phyloP scores from a whole-genome alignment of 2,113 vertebrate species.

The Guaruba guarouba region DNA sequence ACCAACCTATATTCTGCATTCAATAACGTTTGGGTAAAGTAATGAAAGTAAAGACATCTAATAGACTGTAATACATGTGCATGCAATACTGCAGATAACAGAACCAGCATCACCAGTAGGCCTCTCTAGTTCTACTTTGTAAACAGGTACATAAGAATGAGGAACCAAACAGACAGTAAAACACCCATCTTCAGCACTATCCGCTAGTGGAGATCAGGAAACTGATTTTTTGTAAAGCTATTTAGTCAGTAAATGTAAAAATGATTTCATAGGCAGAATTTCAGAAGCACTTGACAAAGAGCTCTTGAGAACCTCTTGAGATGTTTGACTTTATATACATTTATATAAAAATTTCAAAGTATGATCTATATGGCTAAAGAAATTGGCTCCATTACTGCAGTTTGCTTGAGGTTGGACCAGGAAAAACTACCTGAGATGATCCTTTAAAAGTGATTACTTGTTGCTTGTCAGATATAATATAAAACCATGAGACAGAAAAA shows the following conservation, averaged over 20 bases:
- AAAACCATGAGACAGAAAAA: not conserved
- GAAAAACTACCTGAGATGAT: not conserved
- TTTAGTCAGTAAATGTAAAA: not conserved
- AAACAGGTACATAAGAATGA: not conserved
- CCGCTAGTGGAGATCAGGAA: accelerated
- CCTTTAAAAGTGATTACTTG: not conserved
- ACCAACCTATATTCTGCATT: not conserved
- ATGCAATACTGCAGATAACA: not conserved
- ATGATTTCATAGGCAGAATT: not conserved
- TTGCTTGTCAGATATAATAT: not conserved
- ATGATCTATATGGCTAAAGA: not conserved
- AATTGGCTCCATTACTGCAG: not conserved
- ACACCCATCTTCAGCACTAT: accelerated
- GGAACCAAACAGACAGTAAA: not conserved
- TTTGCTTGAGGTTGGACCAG: not conserved
- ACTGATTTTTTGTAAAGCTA: not conserved
- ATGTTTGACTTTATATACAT: not conserved
- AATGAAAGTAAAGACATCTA: not conserved
- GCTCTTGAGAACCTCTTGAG: not conserved
- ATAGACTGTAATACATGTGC: not conserved
- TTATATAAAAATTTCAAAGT: not conserved
- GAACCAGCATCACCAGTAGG: not conserved
- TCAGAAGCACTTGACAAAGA: not conserved
- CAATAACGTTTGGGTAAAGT: not conserved
- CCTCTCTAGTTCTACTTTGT: not conserved